These are phyloP conservation scores for Digitonthophagus gazella DNA, from an alignment of 2,888 invertebrate species.

Conservation along the genomic window DNA sequence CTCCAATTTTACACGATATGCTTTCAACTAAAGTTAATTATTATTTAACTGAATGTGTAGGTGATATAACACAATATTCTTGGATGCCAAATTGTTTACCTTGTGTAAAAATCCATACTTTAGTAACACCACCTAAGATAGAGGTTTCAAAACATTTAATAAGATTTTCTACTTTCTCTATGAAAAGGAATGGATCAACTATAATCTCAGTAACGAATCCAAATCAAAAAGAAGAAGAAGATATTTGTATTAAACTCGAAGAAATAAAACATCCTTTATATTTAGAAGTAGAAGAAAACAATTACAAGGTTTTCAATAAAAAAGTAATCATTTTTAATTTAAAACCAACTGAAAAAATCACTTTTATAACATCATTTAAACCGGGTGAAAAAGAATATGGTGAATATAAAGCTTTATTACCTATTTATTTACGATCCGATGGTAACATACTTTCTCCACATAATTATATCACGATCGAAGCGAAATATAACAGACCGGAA, in stretches of 20 bases:
- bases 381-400: not conserved
- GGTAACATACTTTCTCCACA: not conserved
- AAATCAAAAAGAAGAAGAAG: not conserved
- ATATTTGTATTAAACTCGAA: not conserved
- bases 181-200: not conserved
- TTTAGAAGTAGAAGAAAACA: not conserved
- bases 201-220: not conserved
- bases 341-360: not conserved
- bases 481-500: not conserved
- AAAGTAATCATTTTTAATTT: not conserved
- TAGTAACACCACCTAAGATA: not conserved
- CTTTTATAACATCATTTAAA: not conserved
- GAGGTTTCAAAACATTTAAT: not conserved
- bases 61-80: not conserved
- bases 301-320: not conserved
- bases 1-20: not conserved
- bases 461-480: not conserved
- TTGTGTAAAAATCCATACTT: slow-evolving; percentile 2
- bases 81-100: not conserved
- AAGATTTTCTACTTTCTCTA: not conserved
- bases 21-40: slow-evolving; percentile 6
- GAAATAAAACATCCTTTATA: slow-evolving; percentile 2
- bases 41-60: not conserved
- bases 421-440: slow-evolving; percentile 2
- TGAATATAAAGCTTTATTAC: not conserved